These are phyloP conservation scores for Leucoraja ocellata DNA, from an alignment of 2,797 vertebrate species.

Conservation along the genomic window DNA sequence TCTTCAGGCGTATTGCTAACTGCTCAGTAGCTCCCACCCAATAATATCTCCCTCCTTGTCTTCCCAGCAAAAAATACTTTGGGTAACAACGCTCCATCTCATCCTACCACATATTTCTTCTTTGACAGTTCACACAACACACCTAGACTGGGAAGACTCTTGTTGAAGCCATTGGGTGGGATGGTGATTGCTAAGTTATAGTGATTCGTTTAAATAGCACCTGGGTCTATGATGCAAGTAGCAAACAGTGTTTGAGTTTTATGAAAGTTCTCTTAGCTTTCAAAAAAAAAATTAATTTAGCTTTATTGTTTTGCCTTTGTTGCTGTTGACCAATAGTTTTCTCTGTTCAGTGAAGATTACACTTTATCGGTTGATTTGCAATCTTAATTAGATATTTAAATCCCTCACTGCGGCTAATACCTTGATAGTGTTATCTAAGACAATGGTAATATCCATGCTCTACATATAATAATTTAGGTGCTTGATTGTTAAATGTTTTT, in stretches of 20 bases:
- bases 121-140: not conserved
- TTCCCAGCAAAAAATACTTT: too few relatives aligned
- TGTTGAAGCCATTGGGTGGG: not conserved
- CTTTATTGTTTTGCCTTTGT: not conserved
- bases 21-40: not conserved
- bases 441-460: not conserved
- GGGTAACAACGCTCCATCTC: too few relatives aligned
- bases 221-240: not conserved
- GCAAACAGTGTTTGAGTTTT: not conserved
- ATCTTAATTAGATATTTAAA: not conserved
- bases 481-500: not conserved
- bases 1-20: not conserved
- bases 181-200: not conserved
- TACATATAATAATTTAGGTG: not conserved
- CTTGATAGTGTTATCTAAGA: not conserved
- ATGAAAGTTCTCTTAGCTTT: not conserved
- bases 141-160: not conserved
- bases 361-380: slow-evolving; percentile 4
- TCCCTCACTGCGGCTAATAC: not conserved
- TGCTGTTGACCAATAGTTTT: not conserved
- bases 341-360: not conserved
- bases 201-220: not conserved
- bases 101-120: not conserved
- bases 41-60: too few relatives aligned
- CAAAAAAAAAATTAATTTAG: not conserved